Base-by-base conservation (phyloP, 2,113 vertebrate species). In the Melanocharis versteri region DNA sequence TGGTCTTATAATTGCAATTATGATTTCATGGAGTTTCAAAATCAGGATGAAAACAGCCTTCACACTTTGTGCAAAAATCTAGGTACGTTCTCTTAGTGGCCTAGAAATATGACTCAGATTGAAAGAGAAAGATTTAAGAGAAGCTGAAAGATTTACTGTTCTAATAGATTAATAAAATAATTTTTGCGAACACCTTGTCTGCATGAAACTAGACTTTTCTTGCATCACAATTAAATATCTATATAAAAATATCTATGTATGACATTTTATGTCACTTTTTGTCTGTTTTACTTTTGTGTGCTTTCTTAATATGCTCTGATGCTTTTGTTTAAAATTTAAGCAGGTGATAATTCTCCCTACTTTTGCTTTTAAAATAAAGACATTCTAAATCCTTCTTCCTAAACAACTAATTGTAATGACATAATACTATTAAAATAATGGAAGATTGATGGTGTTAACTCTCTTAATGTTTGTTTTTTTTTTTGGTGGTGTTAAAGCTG, bases 21-120 rank as follows among this genome's bases (percentile, higher is more conserved):
- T 69, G 60, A 79, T 82, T 97, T 97, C 45, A 92, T 20, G 13
- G n/a, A 64, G 20, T 93, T 97, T 96, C 89, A 87, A 91, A 94
- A 84, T 60, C 1, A 0, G 22, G 39, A 70, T 90, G 56, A 65
- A 33, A 90, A 58, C 33, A 81, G 33, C 37, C 64, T 85, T 88
- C 39, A 69, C 5, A 21, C 87, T 93, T 91, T 60, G 47, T 61
- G 22, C 83, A 57, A 72, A 91, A 70, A 54, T 5, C 37, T 69
- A 40, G 12, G 4, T 47, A 71, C 61, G 78, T 64, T 76, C 11
- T 90, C 37, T 42, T 75, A 45, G 30, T 53, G 62, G 30, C 35
- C n/a, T 73, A 76, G 37, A 94, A 94, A 87, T 48, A 42, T 66
- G 61, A 65, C 45, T 58, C 22, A 90, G 39, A 31, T 15, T 45